Conservation (phyloP, 2,888 invertebrate genomes). For the Ctenicera cuprea region DNA sequence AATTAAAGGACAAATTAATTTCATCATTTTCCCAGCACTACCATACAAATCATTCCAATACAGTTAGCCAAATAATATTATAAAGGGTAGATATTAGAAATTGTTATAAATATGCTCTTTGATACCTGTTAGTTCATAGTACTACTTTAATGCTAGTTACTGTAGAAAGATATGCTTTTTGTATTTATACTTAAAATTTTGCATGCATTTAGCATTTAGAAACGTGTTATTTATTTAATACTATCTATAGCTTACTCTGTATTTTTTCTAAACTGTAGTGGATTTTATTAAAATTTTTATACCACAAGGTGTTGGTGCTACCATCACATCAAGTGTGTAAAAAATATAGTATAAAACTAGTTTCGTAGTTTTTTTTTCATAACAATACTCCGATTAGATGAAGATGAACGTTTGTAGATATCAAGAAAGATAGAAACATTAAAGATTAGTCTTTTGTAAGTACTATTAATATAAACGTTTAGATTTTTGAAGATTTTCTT, state of each 20-base stretch:
- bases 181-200: constrained; percentile 34
- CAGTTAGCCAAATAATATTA: constrained; percentile 28
- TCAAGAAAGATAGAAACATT: too few relatives aligned
- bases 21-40: constrained; percentile 38
- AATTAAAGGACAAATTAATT: constrained; percentile 29
- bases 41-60: constrained; percentile 51
- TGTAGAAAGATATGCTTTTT: constrained; percentile 14
- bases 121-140: constrained; percentile 33
- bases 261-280: constrained; percentile 12
- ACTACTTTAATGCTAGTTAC: constrained; percentile 11
- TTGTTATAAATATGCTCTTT: constrained; percentile 34
- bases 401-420: too few relatives aligned
- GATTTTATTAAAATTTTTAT: constrained; percentile 33
- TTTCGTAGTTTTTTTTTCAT: too few relatives aligned
- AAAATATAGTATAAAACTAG: not conserved
- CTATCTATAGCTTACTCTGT: constrained; percentile 1
- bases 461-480: too few relatives aligned
- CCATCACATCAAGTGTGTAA: constrained; percentile 32
- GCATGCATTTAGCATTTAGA: constrained; percentile 38
- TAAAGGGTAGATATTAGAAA: constrained; percentile 18
- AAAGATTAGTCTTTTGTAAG: too few relatives aligned
- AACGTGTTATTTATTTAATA: not conserved
- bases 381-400: too few relatives aligned
- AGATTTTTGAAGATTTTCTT: too few relatives aligned
- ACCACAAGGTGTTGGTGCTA: constrained; percentile 37